phyloP scores from a whole-genome alignment of 2,888 invertebrate species.

The Chrysopilus asiliformis region DNA sequence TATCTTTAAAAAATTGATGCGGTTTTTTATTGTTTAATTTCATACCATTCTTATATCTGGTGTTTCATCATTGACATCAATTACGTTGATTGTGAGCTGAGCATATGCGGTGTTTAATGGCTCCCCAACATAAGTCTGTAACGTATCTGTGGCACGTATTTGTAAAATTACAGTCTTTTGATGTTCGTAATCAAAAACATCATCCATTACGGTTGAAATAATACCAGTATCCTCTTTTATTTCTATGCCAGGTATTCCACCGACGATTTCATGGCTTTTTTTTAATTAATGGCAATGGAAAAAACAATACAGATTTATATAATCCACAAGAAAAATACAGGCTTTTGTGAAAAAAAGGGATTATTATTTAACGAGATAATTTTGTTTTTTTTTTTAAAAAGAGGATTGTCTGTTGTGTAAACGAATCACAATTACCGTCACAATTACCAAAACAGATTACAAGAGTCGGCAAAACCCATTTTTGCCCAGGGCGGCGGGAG shows the following conservation, averaged over 20 bases:
- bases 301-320: background rate
- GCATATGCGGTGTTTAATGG: conserved; percentile 30
- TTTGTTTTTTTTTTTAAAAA: no score
- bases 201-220: conserved; percentile 40
- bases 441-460: no score
- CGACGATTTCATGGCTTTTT: conserved; percentile 42
- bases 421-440: no score
- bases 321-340: background rate
- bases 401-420: no score
- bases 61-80: conserved; percentile 60
- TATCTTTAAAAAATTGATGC: no score
- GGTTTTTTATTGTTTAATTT: no score
- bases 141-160: conserved; percentile 40
- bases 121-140: conserved; percentile 27
- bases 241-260: conserved; percentile 33
- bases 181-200: conserved; percentile 49
- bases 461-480: no score
- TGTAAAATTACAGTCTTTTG: conserved; percentile 42
- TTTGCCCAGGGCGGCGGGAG: no score
- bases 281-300: background rate
- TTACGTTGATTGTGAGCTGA: conserved; percentile 45
- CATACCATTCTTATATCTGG: conserved; percentile 50
- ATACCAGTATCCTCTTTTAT: conserved; percentile 44
- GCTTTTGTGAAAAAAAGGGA: no score
- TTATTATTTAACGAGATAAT: no score